Evolutionary conservation across 2,113 vertebrate species (phyloP).

Genomic region (Struthio camelus): DNA sequence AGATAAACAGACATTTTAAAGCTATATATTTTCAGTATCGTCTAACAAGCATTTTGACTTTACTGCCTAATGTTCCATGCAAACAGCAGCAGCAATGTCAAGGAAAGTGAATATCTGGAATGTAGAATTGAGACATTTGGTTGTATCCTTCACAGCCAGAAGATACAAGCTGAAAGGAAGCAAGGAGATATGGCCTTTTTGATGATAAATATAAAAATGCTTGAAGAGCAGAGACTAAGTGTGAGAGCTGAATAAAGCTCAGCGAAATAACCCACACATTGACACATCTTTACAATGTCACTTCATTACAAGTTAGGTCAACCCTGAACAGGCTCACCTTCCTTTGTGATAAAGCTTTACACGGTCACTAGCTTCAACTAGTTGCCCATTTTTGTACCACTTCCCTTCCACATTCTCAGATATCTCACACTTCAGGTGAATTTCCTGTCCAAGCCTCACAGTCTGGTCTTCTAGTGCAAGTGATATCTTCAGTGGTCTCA

Average conservation of each 20-base stretch:
- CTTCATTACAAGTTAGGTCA: not conserved
- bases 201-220: not conserved
- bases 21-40: not conserved
- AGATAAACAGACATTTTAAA: not conserved
- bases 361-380: slow-evolving; percentile 87
- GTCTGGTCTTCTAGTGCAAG: slow-evolving; percentile 87
- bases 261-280: not conserved
- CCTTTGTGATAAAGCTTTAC: slow-evolving; percentile 89
- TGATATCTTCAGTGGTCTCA: slow-evolving; percentile 92
- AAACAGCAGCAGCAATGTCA: not conserved
- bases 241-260: not conserved
- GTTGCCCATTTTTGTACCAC: slow-evolving; percentile 95
- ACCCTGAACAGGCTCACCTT: slow-evolving; percentile 71
- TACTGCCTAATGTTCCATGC: not conserved
- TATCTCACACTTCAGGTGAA: slow-evolving; percentile 93
- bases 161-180: not conserved
- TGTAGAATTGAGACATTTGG: not conserved
- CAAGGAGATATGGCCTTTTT: not conserved
- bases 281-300: not conserved
- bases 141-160: not conserved
- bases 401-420: slow-evolving; percentile 90
- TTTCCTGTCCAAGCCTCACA: slow-evolving; percentile 86
- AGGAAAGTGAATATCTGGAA: not conserved
- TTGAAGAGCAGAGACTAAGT: not conserved
- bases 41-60: not conserved